Base-by-base conservation (phyloP, 1,140 invertebrate species). In the Bilobella aurantiaca region DNA sequence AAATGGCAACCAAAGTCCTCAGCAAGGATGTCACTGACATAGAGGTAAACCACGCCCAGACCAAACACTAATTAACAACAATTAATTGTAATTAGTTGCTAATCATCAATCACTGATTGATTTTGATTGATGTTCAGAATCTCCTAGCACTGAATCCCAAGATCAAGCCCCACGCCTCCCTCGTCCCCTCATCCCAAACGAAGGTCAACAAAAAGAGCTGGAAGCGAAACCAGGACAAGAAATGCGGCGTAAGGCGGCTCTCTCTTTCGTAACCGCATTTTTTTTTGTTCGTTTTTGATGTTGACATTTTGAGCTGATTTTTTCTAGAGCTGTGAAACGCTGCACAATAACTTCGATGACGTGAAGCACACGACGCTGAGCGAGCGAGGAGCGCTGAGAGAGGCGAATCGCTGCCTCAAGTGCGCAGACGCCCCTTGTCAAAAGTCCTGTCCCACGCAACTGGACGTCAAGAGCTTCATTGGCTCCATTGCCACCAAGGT, bases 361-460 rank as follows among this genome's bases (percentile, higher is more conserved):
- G 91, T 98, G 34, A 99, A 99, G 77, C 93, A 93, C 73, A 98
- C 94, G 25, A 98, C 96, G 0, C 74, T 98, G 49, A 95, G 93
- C 73, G 96, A 99, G 78, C 82, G 95, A 8, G 95, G 86, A 1
- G 96, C 96, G 0, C 76, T 99, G 18, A 84, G 82, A 67, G 96
- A 99, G 79, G 92, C 96, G 0, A 83, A 86, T 0, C 82, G 95
- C 62, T 98, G 94, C 76, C 79, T 99, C 8, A 99, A 98, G 77
- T 99, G 96, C 78, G 94, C 91, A 0, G 96, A 99, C 80, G 95
- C 96, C 0, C 96, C 96, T 0, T 99, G 96, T 76, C 96, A 98
- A 79, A 98, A 98, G 78, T 93, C 91, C 3, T 99, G 96, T 75
- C 96, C 96, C 0, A 99, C 96, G 0, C 93, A 98, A 77, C 78